A percentile compares a stretch with the other conserved stretches of the same genome.
phyloP scores from a whole-genome alignment of 53 echinoderm and acorn worm genomes.

The Holothuria scabra region DNA sequence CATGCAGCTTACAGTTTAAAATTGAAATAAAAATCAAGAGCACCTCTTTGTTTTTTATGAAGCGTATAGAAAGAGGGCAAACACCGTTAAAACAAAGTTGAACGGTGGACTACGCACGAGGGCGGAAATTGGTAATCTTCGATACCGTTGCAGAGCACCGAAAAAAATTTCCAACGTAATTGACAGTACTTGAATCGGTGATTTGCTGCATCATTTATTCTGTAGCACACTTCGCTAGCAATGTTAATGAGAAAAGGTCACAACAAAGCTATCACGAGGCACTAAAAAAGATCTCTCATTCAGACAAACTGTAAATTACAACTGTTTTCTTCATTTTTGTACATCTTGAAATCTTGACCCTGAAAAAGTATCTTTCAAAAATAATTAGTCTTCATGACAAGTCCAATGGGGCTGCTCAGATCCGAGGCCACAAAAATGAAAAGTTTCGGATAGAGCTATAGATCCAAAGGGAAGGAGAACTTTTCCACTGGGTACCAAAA shows the following conservation, averaged over 20 bases:
- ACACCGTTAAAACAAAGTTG: conserved; percentile 1
- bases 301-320: too few relatives aligned
- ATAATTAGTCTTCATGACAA: too few relatives aligned
- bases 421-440: too few relatives aligned
- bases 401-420: too few relatives aligned
- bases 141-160: background rate
- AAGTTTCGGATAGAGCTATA: too few relatives aligned
- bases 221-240: conserved; percentile 12
- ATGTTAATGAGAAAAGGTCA: conserved; percentile 38
- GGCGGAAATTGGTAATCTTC: conserved; percentile 36
- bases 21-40: background rate
- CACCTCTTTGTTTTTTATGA: background rate
- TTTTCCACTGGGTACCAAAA: too few relatives aligned
- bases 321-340: too few relatives aligned
- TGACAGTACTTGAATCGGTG: background rate
- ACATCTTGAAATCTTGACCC: too few relatives aligned
- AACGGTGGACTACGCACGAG: background rate
- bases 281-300: too few relatives aligned
- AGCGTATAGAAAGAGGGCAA: background rate
- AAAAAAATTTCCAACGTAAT: background rate
- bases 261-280: too few relatives aligned
- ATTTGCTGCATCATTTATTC: conserved; percentile 35
- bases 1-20: conserved; percentile 1
- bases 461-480: too few relatives aligned
- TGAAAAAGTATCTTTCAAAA: too few relatives aligned